These are phyloP conservation scores for Anthopleura xanthogrammica DNA, from an alignment of 92 coral and sea anemone species.

Conservation along the genomic window DNA sequence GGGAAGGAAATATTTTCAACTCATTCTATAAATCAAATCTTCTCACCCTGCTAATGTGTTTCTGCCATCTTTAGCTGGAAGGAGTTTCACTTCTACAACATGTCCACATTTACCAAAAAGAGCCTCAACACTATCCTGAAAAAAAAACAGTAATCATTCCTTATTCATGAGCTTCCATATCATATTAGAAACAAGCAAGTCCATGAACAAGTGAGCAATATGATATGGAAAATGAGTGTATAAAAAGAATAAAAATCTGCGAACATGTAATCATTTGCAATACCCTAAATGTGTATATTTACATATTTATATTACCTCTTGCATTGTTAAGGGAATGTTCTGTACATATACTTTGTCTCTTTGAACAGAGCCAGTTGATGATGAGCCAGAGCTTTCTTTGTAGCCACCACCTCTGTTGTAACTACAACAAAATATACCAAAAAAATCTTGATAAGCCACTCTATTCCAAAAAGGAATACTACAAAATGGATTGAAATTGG, in stretches of 20 bases:
- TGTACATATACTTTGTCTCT: conserved; percentile 65
- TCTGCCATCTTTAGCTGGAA: conserved; percentile 82
- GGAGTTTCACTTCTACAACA: conserved; percentile 50
- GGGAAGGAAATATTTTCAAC: too few relatives aligned
- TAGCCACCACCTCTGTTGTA: conserved; percentile 14
- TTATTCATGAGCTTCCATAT: background rate
- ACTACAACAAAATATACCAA: background rate
- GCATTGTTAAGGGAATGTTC: conserved; percentile 78
- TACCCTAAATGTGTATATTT: too few relatives aligned
- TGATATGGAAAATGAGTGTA: too few relatives aligned
- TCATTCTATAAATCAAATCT: too few relatives aligned
- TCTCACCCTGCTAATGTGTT: conserved; percentile 77
- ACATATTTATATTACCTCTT: conserved; percentile 50
- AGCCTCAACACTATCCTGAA: conserved; percentile 52
- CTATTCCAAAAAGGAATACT: too few relatives aligned
- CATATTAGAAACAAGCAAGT: too few relatives aligned
- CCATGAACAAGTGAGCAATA: too few relatives aligned
- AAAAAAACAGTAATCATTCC: background rate
- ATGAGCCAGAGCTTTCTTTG: background rate
- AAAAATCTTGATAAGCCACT: background rate
- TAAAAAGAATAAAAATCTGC: too few relatives aligned
- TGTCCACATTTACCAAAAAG: conserved; percentile 74
- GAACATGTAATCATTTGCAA: too few relatives aligned
- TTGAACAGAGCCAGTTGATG: conserved; percentile 2
- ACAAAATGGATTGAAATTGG: too few relatives aligned